Conservation (phyloP, 2,113 vertebrate genomes). For the Pygoscelis adeliae region DNA sequence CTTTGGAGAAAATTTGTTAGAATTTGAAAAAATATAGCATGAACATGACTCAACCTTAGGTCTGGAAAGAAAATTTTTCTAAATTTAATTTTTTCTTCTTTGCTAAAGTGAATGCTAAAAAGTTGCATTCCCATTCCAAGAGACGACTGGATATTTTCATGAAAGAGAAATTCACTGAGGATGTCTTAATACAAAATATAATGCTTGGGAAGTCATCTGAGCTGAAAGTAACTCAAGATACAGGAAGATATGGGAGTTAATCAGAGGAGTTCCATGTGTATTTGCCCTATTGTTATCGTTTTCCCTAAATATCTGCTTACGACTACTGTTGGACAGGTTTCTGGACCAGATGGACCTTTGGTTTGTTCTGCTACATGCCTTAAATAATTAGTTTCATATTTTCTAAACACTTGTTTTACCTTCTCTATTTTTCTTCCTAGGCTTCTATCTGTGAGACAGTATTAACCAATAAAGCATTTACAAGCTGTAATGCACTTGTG, state of each 20-base stretch:
- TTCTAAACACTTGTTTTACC: not conserved
- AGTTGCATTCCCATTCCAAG: not conserved
- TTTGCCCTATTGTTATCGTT: not conserved
- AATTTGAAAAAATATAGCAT: not conserved
- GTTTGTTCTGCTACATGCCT: not conserved
- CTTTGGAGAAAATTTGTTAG: not conserved
- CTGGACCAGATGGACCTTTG: not conserved
- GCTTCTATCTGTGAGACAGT: conserved; percentile 63
- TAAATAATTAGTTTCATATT: not conserved
- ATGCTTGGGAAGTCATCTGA: not conserved
- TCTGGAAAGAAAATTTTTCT: not conserved
- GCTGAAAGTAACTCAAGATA: not conserved
- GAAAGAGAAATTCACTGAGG: not conserved
- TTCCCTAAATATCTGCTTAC: not conserved
- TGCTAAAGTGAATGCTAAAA: not conserved
- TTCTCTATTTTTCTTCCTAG: not conserved
- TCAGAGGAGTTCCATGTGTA: not conserved
- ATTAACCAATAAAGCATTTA: conserved; percentile 56
- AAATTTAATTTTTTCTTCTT: not conserved
- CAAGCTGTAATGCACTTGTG: conserved; percentile 63
- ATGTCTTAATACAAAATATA: not conserved
- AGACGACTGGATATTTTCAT: not conserved
- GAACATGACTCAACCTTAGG: not conserved
- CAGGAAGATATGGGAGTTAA: not conserved
- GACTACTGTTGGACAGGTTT: not conserved